Percentiles rank a stretch among this genome's conserved stretches.
Evolutionary conservation across 2,888 invertebrate genomes (phyloP).

Genomic region (Ligdia adustata): DNA sequence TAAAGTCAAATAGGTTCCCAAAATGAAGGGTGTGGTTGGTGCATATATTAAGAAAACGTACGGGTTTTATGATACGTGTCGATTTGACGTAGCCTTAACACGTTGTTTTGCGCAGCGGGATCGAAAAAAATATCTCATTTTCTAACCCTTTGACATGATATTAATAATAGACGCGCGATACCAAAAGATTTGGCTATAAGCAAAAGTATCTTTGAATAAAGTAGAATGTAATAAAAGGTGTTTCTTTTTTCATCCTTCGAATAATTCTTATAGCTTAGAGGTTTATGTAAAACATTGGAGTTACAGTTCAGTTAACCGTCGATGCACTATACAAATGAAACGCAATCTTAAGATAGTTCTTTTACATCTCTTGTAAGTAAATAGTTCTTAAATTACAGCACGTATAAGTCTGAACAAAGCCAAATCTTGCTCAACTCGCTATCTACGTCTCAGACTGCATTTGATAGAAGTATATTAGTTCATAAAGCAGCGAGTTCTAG

Average conservation of each 20-base stretch:
- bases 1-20: conserved; percentile 66
- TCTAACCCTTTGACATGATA: conserved; percentile 25
- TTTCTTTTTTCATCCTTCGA: no score
- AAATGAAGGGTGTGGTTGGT: conserved; percentile 42
- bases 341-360: no score
- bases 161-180: conserved; percentile 14
- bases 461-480: conserved; percentile 37
- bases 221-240: no score
- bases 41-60: conserved; percentile 49
- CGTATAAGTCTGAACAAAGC: conserved; percentile 29
- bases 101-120: conserved; percentile 42
- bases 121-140: conserved; percentile 31
- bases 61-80: conserved; percentile 51
- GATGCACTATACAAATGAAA: no score
- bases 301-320: no score
- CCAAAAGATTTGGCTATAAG: no score
- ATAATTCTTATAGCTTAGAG: no score
- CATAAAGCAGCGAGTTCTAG: conserved; percentile 39
- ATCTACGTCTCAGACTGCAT: conserved; percentile 33
- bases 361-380: conserved; percentile 3
- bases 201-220: no score
- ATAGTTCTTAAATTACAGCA: conserved; percentile 31
- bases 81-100: conserved; percentile 52
- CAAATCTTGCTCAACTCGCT: conserved; percentile 25
- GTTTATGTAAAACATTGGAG: no score